Conservation (phyloP, 2,888 invertebrate species). For the Anthrax anthrax region DNA sequence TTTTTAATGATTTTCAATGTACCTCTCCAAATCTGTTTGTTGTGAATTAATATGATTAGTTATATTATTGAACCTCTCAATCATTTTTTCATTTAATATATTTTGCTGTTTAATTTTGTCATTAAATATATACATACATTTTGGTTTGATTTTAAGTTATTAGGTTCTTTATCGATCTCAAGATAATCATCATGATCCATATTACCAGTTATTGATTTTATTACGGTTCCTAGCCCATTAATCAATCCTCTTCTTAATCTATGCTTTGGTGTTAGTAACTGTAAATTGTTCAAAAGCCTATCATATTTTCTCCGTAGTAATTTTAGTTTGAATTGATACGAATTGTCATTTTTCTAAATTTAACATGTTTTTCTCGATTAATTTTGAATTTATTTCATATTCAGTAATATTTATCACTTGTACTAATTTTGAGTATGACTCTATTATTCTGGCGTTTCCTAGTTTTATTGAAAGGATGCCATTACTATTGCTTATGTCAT, state of each 20-base stretch:
- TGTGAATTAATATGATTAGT: slow-evolving; percentile 3
- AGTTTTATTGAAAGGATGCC: neutral
- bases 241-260: neutral
- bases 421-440: neutral
- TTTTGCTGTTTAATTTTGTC: neutral
- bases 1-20: neutral
- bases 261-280: neutral
- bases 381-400: neutral
- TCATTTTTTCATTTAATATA: slow-evolving; percentile 1
- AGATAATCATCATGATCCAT: slow-evolving; percentile 1
- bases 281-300: neutral
- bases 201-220: slow-evolving; percentile 2
- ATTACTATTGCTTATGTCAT: neutral
- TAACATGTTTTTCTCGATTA: neutral
- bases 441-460: neutral
- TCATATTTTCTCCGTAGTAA: neutral
- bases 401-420: neutral
- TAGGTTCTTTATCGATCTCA: neutral
- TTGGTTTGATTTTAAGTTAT: neutral
- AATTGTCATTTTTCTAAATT: neutral
- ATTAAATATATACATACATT: neutral
- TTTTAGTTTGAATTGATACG: neutral
- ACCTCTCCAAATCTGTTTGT: neutral
- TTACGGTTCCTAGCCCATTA: slow-evolving; percentile 3
- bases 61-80: slow-evolving; percentile 2